Percentiles rank a stretch among this genome's conserved stretches.
Conservation (phyloP, 2,113 vertebrate species). For the Colius striatus region DNA sequence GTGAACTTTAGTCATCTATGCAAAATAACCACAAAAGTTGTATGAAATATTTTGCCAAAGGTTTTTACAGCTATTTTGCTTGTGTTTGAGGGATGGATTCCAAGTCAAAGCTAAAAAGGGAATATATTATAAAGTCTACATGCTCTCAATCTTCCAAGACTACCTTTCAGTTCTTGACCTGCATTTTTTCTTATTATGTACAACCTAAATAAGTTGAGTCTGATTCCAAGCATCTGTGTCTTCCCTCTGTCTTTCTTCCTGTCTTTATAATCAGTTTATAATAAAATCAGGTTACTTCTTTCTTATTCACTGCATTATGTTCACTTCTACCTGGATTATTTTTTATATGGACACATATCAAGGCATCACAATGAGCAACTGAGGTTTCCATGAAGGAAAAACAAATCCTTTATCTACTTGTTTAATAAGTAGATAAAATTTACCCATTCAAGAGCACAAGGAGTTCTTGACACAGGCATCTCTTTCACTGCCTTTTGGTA, state of each 20-base stretch:
- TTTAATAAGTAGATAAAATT: neutral
- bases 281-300: neutral
- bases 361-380: neutral
- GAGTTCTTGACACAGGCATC: constrained; percentile 10
- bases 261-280: neutral
- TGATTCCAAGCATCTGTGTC: neutral
- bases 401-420: neutral
- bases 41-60: neutral
- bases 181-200: neutral
- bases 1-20: neutral
- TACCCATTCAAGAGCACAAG: neutral
- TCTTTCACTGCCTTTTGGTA: constrained; percentile 44
- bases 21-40: neutral
- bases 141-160: neutral
- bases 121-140: neutral
- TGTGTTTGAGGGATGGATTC: neutral
- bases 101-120: neutral
- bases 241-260: neutral
- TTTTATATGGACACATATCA: neutral
- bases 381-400: neutral
- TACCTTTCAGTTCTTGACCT: neutral
- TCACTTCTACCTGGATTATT: neutral
- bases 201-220: neutral
- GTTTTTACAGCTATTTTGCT: neutral
- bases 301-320: neutral